Conservation (phyloP, 2,797 vertebrate genomes). For the Oreochromis grahami region DNA sequence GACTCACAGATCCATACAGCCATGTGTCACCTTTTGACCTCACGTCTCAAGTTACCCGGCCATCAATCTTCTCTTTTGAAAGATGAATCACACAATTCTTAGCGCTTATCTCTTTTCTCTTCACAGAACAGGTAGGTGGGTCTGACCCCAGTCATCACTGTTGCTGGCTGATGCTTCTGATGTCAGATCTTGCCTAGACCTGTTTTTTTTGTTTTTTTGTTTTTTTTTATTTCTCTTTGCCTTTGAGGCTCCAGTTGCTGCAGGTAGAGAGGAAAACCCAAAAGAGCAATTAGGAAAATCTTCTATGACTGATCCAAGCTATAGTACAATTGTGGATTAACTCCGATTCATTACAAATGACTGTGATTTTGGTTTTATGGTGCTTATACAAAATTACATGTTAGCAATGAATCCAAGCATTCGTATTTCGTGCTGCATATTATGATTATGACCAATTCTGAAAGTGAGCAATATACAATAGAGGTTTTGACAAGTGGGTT, state of each 20-base stretch:
- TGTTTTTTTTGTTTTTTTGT: neutral
- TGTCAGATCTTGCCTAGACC: slow-evolving; percentile 42
- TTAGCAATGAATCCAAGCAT: neutral
- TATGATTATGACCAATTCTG: neutral
- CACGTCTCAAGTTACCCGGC: neutral
- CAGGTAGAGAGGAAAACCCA: neutral
- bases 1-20: neutral
- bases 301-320: neutral
- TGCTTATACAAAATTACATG: neutral
- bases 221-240: neutral
- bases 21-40: slow-evolving; percentile 16
- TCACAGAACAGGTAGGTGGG: neutral
- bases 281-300: neutral
- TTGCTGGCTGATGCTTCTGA: neutral
- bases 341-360: neutral
- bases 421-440: accelerated
- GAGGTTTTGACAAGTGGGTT: neutral
- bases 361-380: neutral
- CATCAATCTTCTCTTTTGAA: neutral
- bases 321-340: neutral
- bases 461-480: neutral
- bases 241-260: neutral
- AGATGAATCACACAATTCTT: neutral
- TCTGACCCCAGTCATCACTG: neutral
- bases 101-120: neutral